These are phyloP conservation scores for Latrodectus geometricus DNA, from an alignment of 1,140 invertebrate species.

Conservation along the genomic window DNA sequence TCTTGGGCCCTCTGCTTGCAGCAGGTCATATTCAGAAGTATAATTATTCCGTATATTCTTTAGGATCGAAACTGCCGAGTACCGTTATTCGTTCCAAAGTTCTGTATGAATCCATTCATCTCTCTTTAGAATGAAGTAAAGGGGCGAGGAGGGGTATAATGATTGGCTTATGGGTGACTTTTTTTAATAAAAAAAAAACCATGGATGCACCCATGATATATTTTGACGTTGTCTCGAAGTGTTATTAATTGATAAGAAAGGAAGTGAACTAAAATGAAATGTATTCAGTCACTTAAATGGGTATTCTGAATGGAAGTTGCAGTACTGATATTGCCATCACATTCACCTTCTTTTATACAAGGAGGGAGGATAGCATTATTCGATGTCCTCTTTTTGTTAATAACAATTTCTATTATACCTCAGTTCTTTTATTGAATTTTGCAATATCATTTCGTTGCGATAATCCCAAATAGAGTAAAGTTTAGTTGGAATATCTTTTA, in stretches of 20 bases:
- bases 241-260: constrained; percentile 39
- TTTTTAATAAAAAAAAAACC: not conserved
- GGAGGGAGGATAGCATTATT: no score
- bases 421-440: no score
- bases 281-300: not conserved
- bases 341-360: no score
- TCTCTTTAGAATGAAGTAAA: constrained; percentile 29
- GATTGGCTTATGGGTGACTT: constrained; percentile 34
- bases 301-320: no score
- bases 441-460: no score
- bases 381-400: no score
- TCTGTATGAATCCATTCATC: constrained; percentile 39
- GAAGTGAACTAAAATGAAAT: constrained; percentile 20
- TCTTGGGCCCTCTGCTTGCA: constrained; percentile 22
- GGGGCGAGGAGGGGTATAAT: not conserved
- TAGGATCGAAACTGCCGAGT: not conserved
- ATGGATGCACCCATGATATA: not conserved
- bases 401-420: no score
- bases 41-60: constrained; percentile 43
- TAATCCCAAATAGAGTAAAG: no score
- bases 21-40: constrained; percentile 39
- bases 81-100: constrained; percentile 34
- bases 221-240: not conserved
- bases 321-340: no score
- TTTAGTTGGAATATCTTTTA: no score